Percentiles rank a stretch among this genome's conserved stretches.
Evolutionary conservation across 2,888 invertebrate species (phyloP).

Genomic region (Heliconius cydno): DNA sequence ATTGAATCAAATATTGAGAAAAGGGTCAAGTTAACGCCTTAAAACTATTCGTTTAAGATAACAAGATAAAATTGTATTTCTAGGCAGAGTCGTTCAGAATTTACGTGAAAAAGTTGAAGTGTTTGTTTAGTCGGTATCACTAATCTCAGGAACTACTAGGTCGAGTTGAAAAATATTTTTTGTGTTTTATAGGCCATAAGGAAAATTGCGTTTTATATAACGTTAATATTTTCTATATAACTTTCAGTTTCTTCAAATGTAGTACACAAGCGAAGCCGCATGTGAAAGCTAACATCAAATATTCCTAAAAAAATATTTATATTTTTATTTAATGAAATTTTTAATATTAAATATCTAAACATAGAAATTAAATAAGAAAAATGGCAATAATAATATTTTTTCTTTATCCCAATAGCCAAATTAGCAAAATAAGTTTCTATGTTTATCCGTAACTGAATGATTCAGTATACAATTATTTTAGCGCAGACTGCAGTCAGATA

Average conservation of each 20-base stretch:
- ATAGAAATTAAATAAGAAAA: too few species aligned
- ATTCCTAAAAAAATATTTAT: too few species aligned
- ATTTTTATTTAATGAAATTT: not conserved
- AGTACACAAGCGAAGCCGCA: too few species aligned
- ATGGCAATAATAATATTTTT: not conserved
- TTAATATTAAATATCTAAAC: not conserved
- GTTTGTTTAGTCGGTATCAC: too few species aligned
- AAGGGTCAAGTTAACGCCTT: slow-evolving; percentile 3
- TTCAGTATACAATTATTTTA: slow-evolving; percentile 42
- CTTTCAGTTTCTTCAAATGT: too few species aligned
- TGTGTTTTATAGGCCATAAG: too few species aligned
- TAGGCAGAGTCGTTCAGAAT: not conserved
- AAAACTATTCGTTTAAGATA: slow-evolving; percentile 16
- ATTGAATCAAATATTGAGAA: slow-evolving; percentile 21
- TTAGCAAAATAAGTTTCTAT: not conserved
- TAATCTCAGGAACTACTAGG: too few species aligned
- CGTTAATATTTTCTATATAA: too few species aligned
- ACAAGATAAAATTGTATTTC: not conserved
- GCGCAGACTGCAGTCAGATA: slow-evolving; percentile 53
- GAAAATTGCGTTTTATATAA: too few species aligned
- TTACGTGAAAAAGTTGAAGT: not conserved
- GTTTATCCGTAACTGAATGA: slow-evolving; percentile 4
- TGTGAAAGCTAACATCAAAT: too few species aligned
- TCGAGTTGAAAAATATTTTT: too few species aligned
- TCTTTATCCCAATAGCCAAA: too few species aligned